Evolutionary conservation across 2,113 vertebrate genomes (phyloP).

Genomic region (Tragelaphus imberbis): DNA sequence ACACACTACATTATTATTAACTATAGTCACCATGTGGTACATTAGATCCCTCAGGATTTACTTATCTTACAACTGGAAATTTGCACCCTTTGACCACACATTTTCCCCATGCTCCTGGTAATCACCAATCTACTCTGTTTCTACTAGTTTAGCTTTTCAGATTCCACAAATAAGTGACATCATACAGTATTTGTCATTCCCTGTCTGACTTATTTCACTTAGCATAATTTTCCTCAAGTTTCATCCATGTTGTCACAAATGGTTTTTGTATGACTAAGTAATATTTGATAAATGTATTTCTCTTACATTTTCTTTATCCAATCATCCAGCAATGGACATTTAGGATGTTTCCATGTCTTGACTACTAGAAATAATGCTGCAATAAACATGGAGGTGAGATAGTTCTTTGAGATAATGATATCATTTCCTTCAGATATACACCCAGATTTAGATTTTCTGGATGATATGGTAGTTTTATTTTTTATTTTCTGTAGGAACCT

Average conservation of each 20-base stretch:
- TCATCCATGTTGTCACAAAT: not conserved
- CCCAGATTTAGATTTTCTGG: not conserved
- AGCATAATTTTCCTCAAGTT: not conserved
- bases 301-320: not conserved
- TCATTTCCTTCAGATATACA: not conserved
- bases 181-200: not conserved
- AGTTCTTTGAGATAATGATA: not conserved
- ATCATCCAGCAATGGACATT: not conserved
- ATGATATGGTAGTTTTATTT: not conserved
- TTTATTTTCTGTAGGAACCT: not conserved
- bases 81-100: not conserved
- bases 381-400: not conserved
- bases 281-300: not conserved
- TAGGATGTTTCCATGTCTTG: not conserved
- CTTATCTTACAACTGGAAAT: not conserved
- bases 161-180: not conserved
- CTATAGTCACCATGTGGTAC: not conserved
- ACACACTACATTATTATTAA: not conserved
- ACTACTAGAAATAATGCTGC: not conserved
- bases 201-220: not conserved
- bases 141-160: not conserved
- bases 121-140: not conserved
- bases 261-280: not conserved
- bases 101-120: not conserved
- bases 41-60: not conserved